Conservation (phyloP, 2,888 invertebrate species). For the Ennomos erosarius region DNA sequence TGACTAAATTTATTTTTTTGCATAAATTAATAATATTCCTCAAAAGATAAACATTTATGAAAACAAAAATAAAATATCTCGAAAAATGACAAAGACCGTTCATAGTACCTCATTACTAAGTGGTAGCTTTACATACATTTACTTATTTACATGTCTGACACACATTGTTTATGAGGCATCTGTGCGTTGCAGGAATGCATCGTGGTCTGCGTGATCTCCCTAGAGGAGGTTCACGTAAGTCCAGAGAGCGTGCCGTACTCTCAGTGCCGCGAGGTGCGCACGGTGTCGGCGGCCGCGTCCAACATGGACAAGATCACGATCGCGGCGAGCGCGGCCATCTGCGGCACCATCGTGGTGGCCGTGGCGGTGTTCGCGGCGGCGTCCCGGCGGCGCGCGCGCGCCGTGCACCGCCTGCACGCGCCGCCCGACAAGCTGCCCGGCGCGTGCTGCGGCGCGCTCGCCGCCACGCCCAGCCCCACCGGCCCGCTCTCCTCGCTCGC, state of each 20-base stretch:
- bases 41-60: too few species aligned
- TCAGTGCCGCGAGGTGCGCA: slow-evolving; percentile 95
- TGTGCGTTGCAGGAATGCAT: slow-evolving; percentile 91
- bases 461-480: slow-evolving; percentile 91
- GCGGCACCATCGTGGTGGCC: slow-evolving; percentile 95
- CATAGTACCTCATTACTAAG: too few species aligned
- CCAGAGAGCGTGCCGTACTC: slow-evolving; percentile 94
- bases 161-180: too few species aligned
- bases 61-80: too few species aligned
- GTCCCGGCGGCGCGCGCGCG: slow-evolving; percentile 91
- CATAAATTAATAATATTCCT: too few species aligned
- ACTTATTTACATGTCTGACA: too few species aligned
- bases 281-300: slow-evolving; percentile 92
- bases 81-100: too few species aligned
- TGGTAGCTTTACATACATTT: too few species aligned
- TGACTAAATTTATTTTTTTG: too few species aligned
- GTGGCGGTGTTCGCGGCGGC: slow-evolving; percentile 96
- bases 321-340: slow-evolving; percentile 96
- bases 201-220: slow-evolving; percentile 95
- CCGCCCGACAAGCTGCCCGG: slow-evolving; percentile 90
- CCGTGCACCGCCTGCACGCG: slow-evolving; percentile 90
- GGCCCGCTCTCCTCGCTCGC: slow-evolving; percentile 93
- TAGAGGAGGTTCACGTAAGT: slow-evolving; percentile 95
- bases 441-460: slow-evolving; percentile 90
- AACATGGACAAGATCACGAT: slow-evolving; percentile 98